Percentiles rank a stretch among this genome's conserved stretches.
phyloP scores from a whole-genome alignment of 2,888 invertebrate species.

The Morpho helenor region DNA sequence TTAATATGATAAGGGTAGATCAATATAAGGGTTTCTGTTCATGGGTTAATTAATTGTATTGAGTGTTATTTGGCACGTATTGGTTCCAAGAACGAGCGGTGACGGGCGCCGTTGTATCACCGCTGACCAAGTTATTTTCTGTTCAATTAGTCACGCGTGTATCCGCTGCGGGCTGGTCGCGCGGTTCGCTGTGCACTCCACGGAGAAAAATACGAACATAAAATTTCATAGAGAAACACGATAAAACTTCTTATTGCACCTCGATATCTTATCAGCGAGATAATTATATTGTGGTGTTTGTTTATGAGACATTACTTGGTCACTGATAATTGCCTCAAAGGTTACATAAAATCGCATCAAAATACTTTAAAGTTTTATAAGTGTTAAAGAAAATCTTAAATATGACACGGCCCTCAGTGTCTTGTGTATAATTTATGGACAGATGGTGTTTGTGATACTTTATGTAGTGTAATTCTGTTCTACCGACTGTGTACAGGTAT shows the following conservation, averaged over 20 bases:
- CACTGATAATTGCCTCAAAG: neutral
- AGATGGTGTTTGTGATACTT: too few species aligned
- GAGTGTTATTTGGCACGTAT: slow-evolving; percentile 45
- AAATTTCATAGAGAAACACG: slow-evolving; percentile 23
- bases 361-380: neutral
- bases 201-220: slow-evolving; percentile 22
- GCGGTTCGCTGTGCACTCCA: slow-evolving; percentile 30
- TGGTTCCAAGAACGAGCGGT: slow-evolving; percentile 68
- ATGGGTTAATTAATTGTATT: slow-evolving; percentile 22
- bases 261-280: slow-evolving; percentile 11
- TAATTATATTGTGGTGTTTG: slow-evolving; percentile 5
- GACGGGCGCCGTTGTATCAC: slow-evolving; percentile 68
- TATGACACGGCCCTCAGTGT: too few species aligned
- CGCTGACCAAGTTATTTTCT: slow-evolving; percentile 77
- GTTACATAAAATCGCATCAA: neutral
- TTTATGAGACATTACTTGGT: neutral
- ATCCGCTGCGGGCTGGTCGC: slow-evolving; percentile 66
- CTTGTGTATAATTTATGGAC: too few species aligned
- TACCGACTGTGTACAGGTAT: too few species aligned
- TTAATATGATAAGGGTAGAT: too few species aligned
- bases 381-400: too few species aligned
- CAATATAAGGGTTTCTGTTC: neutral
- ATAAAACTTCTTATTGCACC: slow-evolving; percentile 8
- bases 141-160: slow-evolving; percentile 75
- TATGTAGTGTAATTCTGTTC: too few species aligned